Conservation (phyloP, 2,797 vertebrate species). For the Atherinosoma microstoma region DNA sequence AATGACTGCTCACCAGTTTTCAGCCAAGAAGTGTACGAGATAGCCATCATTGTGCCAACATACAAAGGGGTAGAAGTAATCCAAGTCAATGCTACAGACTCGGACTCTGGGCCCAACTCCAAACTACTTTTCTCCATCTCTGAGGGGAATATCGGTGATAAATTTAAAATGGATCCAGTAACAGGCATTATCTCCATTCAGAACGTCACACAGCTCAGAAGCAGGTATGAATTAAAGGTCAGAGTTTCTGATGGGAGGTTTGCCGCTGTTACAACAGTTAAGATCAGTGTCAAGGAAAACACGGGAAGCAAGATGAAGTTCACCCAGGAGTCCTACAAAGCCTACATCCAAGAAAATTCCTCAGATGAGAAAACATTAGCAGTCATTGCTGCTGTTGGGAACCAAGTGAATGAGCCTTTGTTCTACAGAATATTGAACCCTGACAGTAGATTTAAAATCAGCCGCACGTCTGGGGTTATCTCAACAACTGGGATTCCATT, state of each 20-base stretch:
- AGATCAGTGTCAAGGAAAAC: constrained; percentile 94
- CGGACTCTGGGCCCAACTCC: constrained; percentile 90
- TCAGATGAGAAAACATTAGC: constrained; percentile 90
- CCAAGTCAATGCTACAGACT: constrained; percentile 90
- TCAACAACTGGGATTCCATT: constrained; percentile 94
- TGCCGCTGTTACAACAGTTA: constrained; percentile 87
- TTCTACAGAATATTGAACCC: constrained; percentile 96
- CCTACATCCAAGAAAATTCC: constrained; percentile 90
- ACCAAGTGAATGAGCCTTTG: constrained; percentile 93
- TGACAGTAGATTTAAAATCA: constrained; percentile 92
- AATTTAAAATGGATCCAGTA: constrained; percentile 89
- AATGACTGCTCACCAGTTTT: constrained; percentile 95
- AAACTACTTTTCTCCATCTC: constrained; percentile 92
- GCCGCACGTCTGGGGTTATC: constrained; percentile 93
- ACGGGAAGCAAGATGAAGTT: constrained; percentile 91
- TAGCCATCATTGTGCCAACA: constrained; percentile 89
- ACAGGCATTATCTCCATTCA: constrained; percentile 90
- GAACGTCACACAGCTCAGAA: constrained; percentile 93
- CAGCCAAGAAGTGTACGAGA: constrained; percentile 88
- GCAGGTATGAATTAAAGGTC: constrained; percentile 93
- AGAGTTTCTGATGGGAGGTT: constrained; percentile 95
- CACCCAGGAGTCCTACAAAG: constrained; percentile 90
- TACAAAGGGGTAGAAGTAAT: constrained; percentile 93
- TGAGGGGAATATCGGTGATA: constrained; percentile 97
- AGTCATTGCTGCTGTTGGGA: constrained; percentile 91